These are phyloP conservation scores for Amia ocellicauda DNA, from an alignment of 2,113 vertebrate species.

Conservation along the genomic window DNA sequence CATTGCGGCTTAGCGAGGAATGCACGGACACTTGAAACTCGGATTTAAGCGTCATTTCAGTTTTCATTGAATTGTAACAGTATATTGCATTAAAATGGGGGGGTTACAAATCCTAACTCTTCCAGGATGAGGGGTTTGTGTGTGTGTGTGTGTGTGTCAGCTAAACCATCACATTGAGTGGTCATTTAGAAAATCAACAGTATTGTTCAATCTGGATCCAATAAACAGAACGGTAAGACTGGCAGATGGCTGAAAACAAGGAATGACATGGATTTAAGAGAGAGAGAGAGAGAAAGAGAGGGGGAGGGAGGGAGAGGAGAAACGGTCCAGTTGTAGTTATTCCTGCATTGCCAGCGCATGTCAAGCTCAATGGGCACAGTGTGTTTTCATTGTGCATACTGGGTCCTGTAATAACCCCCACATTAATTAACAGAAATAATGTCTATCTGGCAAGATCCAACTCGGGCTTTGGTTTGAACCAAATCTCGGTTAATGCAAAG, in stretches of 20 bases:
- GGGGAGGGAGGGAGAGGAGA: no score
- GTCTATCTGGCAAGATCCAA: neutral
- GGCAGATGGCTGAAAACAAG: conserved; percentile 16
- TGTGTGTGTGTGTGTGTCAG: conserved; percentile 28
- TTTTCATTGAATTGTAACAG: conserved; percentile 48
- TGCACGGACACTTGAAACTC: conserved; percentile 53
- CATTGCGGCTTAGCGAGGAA: conserved; percentile 54
- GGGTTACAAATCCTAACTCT: conserved; percentile 39
- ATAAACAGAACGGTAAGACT: conserved; percentile 14
- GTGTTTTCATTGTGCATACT: conserved; percentile 1
- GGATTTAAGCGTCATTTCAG: conserved; percentile 48
- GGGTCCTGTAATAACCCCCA: conserved; percentile 6
- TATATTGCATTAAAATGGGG: conserved; percentile 38
- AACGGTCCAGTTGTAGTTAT: neutral
- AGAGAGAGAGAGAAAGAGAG: no score
- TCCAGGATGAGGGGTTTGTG: conserved; percentile 22
- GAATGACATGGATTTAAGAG: neutral
- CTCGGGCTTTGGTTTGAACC: neutral
- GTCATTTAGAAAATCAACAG: conserved; percentile 20
- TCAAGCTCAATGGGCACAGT: conserved; percentile 4
- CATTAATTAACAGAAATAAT: conserved; percentile 13
- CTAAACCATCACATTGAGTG: conserved; percentile 44
- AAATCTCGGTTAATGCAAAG: conserved; percentile 6
- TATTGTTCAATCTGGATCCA: conserved; percentile 27
- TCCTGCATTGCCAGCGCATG: conserved; percentile 2